Percentiles rank a stretch among this genome's conserved stretches.
These are phyloP conservation scores for Serilophus lunatus DNA, from an alignment of 2,113 vertebrate genomes.

Conservation along the genomic window DNA sequence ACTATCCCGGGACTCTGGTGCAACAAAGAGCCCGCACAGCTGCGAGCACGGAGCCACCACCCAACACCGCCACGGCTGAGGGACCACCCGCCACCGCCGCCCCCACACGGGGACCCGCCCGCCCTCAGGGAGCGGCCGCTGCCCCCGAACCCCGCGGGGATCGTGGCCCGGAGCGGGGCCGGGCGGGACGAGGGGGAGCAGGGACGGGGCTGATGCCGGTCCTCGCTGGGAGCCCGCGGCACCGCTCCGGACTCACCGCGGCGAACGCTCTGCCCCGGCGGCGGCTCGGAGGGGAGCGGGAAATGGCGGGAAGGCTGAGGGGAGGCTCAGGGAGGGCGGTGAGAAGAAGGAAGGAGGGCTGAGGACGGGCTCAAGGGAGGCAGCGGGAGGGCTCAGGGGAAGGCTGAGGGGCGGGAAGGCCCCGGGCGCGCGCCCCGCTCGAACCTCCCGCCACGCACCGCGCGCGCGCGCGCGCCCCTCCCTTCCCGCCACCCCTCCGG, in stretches of 20 bases:
- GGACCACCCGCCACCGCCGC: accelerated
- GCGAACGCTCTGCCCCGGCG: neutral
- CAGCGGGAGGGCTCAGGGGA: neutral
- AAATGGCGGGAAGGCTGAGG: neutral
- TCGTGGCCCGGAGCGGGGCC: too few species aligned
- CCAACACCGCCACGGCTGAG: neutral
- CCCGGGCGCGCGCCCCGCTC: neutral
- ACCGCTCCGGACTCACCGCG: neutral
- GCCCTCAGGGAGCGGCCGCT: neutral
- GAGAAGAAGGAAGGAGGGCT: neutral
- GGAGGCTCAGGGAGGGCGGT: too few species aligned
- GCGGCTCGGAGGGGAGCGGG: neutral
- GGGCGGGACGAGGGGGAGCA: too few species aligned
- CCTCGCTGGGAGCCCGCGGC: neutral
- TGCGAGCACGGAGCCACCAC: accelerated
- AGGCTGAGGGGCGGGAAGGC: too few species aligned
- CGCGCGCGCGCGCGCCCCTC: neutral
- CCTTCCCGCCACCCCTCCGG: neutral
- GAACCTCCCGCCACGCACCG: neutral
- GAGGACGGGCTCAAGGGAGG: neutral
- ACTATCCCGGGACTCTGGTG: neutral
- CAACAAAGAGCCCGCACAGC: accelerated
- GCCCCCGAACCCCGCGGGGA: neutral
- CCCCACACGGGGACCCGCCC: neutral
- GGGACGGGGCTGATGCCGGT: neutral